phyloP scores from a whole-genome alignment of 2,797 vertebrate genomes.

The Malacoctenus gilli region DNA sequence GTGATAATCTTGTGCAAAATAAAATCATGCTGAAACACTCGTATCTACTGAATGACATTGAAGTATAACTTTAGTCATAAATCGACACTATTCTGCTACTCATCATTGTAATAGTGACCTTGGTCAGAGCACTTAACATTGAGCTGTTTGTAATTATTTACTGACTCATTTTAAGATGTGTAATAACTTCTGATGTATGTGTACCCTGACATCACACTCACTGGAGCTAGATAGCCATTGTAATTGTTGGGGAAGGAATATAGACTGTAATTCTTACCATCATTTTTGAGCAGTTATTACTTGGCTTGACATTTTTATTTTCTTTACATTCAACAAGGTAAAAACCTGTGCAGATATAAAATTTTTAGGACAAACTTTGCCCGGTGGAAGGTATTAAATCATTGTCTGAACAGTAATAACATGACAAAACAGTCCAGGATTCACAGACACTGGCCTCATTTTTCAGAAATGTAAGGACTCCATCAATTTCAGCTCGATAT shows the following conservation, averaged over 20 bases:
- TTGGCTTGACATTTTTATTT: background rate
- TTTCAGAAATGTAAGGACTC: too few species aligned
- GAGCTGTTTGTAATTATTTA: slow-evolving; percentile 51
- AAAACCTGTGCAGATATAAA: background rate
- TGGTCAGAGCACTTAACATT: slow-evolving; percentile 47
- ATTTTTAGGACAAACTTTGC: background rate
- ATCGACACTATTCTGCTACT: slow-evolving; percentile 33
- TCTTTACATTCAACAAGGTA: slow-evolving; percentile 2
- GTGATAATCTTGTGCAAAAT: slow-evolving; percentile 15
- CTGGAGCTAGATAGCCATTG: too few species aligned
- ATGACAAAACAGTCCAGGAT: background rate
- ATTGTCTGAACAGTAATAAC: background rate
- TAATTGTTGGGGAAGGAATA: background rate
- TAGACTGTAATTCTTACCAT: slow-evolving; percentile 1
- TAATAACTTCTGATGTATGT: background rate
- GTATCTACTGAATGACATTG: slow-evolving; percentile 28
- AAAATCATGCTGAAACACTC: slow-evolving; percentile 27
- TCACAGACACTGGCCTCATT: background rate
- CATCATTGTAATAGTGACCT: slow-evolving; percentile 38
- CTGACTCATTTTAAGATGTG: slow-evolving; percentile 26
- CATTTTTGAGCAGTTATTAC: slow-evolving; percentile 3
- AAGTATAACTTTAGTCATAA: slow-evolving; percentile 38
- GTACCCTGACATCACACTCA: slow-evolving; percentile 23
- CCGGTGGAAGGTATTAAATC: background rate
- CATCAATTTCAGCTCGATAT: too few species aligned